These are phyloP conservation scores for Ploceus nigricollis DNA, from an alignment of 2,113 vertebrate species.

Conservation along the genomic window DNA sequence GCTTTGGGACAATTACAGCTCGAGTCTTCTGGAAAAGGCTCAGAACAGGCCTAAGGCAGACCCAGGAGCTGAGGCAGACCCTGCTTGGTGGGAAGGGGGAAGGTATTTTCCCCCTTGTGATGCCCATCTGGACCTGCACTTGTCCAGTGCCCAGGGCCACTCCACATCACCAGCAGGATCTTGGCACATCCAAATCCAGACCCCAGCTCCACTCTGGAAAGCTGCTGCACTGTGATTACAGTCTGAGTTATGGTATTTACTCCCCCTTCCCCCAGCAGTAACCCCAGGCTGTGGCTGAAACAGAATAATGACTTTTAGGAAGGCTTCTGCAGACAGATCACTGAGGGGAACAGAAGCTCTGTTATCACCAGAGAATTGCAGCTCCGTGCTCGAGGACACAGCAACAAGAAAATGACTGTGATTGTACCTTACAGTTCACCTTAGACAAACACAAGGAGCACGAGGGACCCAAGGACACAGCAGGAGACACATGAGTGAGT, in stretches of 20 bases:
- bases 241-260: not conserved
- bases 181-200: not conserved
- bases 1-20: not conserved
- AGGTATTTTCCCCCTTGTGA: not conserved
- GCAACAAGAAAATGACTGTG: slow-evolving; percentile 17
- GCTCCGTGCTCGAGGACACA: not conserved
- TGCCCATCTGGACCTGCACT: not conserved
- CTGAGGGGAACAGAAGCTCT: not conserved
- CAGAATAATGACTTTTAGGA: not conserved
- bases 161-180: not conserved
- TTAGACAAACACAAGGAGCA: not conserved
- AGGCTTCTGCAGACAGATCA: not conserved
- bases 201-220: not conserved
- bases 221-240: not conserved
- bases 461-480: slow-evolving; percentile 12
- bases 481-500: not conserved
- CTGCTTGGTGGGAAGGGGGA: rapidly evolving
- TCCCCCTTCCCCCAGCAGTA: not conserved
- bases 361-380: slow-evolving; percentile 8
- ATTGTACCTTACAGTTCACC: slow-evolving; percentile 16
- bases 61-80: not conserved
- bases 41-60: not conserved
- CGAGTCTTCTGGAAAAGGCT: not conserved
- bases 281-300: not conserved
- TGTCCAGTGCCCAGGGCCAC: not conserved